These are phyloP conservation scores for Zoanthus sociatus DNA, from an alignment of 92 coral and sea anemone genomes.

Conservation along the genomic window DNA sequence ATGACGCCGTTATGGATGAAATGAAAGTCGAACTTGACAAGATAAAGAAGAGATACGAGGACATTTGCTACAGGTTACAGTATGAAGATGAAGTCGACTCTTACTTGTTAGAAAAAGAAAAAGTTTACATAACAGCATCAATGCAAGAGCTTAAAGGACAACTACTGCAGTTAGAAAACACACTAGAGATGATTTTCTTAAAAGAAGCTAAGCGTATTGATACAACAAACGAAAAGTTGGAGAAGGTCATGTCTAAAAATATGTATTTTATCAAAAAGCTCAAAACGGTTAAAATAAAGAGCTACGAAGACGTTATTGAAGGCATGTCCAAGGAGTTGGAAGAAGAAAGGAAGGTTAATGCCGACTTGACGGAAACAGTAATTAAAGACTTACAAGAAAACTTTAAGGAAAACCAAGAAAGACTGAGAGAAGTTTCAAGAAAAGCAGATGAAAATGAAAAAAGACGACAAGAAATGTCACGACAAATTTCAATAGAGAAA, in stretches of 20 bases:
- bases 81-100: conserved; percentile 36
- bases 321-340: conserved; percentile 51
- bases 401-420: conserved; percentile 58
- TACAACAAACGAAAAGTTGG: conserved; percentile 66
- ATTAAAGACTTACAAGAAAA: conserved; percentile 72
- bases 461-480: conserved; percentile 35
- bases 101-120: conserved; percentile 19
- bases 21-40: conserved; percentile 80
- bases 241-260: conserved; percentile 71
- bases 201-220: conserved; percentile 82
- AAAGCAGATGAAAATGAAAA: conserved; percentile 60
- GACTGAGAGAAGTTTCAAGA: conserved; percentile 46
- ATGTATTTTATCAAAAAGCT: conserved; percentile 62
- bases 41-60: conserved; percentile 73
- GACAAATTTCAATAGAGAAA: conserved; percentile 51
- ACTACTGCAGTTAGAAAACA: conserved; percentile 69
- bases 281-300: conserved; percentile 57
- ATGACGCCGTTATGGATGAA: conserved; percentile 73
- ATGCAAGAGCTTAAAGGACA: conserved; percentile 69
- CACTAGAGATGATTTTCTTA: conserved; percentile 69
- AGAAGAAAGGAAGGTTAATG: conserved; percentile 58
- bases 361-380: conserved; percentile 66
- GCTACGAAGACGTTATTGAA: conserved; percentile 49
- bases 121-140: conserved; percentile 19
- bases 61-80: conserved; percentile 64